These are phyloP conservation scores for Ochlodes sylvanus DNA, from an alignment of 2,888 invertebrate species.

Conservation along the genomic window DNA sequence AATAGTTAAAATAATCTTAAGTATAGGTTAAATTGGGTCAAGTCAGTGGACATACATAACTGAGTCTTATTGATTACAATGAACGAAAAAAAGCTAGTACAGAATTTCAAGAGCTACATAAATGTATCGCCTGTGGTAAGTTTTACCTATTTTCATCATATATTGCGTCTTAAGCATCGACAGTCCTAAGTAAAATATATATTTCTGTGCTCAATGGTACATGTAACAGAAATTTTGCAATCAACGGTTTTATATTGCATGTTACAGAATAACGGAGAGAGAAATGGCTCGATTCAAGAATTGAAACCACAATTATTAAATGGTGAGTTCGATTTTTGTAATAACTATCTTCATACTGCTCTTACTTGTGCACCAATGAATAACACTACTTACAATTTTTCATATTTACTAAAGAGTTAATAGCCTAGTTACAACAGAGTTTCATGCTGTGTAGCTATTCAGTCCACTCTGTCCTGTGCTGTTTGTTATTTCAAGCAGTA, in stretches of 20 bases:
- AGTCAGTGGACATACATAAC: slow-evolving; percentile 55
- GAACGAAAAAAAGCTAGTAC: slow-evolving; percentile 82
- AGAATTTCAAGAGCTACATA: slow-evolving; percentile 85
- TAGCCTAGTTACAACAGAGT: background rate
- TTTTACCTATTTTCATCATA: slow-evolving; percentile 38
- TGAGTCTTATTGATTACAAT: slow-evolving; percentile 67
- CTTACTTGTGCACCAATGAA: background rate
- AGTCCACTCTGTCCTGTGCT: no score
- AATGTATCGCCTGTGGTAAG: slow-evolving; percentile 74
- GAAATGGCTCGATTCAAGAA: slow-evolving; percentile 80
- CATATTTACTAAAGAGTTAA: background rate
- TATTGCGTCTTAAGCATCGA: background rate
- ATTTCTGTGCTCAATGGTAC: background rate
- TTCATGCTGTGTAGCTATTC: no score
- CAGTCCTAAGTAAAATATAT: background rate
- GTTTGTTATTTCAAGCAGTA: no score
- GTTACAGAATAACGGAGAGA: slow-evolving; percentile 80
- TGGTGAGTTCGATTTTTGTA: slow-evolving; percentile 67
- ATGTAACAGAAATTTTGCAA: background rate
- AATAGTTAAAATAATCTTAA: slow-evolving; percentile 47
- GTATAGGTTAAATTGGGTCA: slow-evolving; percentile 67
- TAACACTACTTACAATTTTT: background rate
- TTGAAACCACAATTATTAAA: slow-evolving; percentile 81
- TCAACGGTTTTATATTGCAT: slow-evolving; percentile 21
- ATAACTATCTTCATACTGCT: background rate